A percentile compares a stretch with the other conserved stretches of the same genome.
Conservation (phyloP, 2,888 invertebrate genomes). For the Cephonodes hylas region DNA sequence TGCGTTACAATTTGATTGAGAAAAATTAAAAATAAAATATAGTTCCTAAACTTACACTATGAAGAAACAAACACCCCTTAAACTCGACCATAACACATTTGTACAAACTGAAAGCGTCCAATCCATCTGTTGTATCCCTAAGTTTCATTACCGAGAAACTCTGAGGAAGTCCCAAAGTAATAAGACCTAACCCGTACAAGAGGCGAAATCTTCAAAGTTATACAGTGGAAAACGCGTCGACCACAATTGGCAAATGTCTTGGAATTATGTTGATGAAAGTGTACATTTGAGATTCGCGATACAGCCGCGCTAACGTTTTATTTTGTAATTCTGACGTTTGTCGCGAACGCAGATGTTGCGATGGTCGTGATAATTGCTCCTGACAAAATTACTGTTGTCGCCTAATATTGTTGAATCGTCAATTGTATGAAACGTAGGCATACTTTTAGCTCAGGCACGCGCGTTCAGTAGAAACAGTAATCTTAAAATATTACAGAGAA, state of each 20-base stretch:
- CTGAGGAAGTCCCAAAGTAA: neutral
- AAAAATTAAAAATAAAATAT: too few species aligned
- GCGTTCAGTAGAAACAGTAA: neutral
- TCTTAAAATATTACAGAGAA: too few species aligned
- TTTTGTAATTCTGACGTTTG: neutral
- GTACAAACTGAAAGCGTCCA: neutral
- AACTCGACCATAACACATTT: neutral
- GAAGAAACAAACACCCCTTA: neutral
- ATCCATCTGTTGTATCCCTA: neutral
- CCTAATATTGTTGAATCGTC: neutral
- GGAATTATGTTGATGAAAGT: slow-evolving; percentile 24
- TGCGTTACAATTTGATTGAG: too few species aligned
- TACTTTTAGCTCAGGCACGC: neutral
- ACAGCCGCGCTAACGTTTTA: neutral
- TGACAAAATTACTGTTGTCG: neutral
- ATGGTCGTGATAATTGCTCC: neutral
- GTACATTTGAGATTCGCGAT: slow-evolving; percentile 5
- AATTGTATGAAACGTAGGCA: neutral
- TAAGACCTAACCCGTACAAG: neutral
- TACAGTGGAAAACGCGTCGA: slow-evolving; percentile 29
- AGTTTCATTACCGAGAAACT: neutral
- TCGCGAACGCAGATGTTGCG: neutral
- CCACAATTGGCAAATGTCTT: slow-evolving; percentile 28
- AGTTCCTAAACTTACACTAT: neutral
- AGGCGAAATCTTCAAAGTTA: slow-evolving; percentile 30